These are phyloP conservation scores for Mylabris sibirica DNA, from an alignment of 2,888 invertebrate genomes.

Conservation along the genomic window DNA sequence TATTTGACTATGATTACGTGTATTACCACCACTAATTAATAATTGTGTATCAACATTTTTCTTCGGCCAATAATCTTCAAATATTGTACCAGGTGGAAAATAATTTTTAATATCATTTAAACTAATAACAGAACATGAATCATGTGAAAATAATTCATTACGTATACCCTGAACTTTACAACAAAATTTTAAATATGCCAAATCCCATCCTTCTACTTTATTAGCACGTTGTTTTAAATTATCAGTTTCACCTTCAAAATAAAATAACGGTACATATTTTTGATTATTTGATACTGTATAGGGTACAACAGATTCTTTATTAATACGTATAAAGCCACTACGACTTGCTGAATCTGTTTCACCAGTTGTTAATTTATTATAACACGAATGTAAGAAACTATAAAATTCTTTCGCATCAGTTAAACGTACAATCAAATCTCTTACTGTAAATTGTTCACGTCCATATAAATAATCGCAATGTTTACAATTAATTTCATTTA, in stretches of 20 bases:
- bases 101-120: constrained; percentile 89
- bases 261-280: constrained; percentile 91
- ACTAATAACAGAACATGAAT: constrained; percentile 90
- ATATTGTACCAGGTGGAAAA: constrained; percentile 87
- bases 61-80: constrained; percentile 93
- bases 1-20: constrained; percentile 64
- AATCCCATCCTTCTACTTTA: constrained; percentile 89
- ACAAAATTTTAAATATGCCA: constrained; percentile 92
- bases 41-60: constrained; percentile 86
- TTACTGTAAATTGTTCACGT: constrained; percentile 83
- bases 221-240: constrained; percentile 87
- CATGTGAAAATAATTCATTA: constrained; percentile 89
- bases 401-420: constrained; percentile 91
- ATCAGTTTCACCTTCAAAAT: constrained; percentile 91
- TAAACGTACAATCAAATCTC: constrained; percentile 89
- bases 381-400: constrained; percentile 88
- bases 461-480: constrained; percentile 94
- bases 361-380: constrained; percentile 79
- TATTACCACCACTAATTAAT: constrained; percentile 64
- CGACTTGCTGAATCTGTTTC: constrained; percentile 76
- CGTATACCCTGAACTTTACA: constrained; percentile 93
- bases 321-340: constrained; percentile 91
- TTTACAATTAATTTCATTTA: constrained; percentile 91
- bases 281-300: constrained; percentile 84
- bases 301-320: constrained; percentile 92